These are phyloP conservation scores for Altica lythri DNA, from an alignment of 2,888 invertebrate genomes.

Conservation along the genomic window DNA sequence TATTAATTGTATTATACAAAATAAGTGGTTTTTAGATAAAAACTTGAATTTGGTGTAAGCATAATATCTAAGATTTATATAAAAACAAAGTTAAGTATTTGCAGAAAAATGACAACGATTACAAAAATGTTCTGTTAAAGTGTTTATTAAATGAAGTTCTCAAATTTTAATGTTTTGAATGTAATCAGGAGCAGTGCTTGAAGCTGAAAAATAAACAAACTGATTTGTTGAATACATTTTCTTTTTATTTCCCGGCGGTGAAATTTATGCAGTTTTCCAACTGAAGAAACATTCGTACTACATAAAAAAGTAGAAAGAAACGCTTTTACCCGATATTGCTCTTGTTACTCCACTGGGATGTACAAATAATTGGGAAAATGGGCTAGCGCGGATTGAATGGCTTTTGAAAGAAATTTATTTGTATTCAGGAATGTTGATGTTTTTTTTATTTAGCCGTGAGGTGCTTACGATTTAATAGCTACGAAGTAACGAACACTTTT, in stretches of 20 bases:
- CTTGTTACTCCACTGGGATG: constrained; percentile 28
- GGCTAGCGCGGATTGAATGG: constrained; percentile 26
- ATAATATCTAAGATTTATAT: no score
- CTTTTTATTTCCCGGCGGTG: constrained; percentile 30
- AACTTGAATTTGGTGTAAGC: no score
- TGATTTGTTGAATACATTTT: constrained; percentile 34
- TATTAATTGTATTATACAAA: no score
- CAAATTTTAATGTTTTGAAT: constrained; percentile 4
- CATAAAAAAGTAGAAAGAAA: constrained; percentile 24
- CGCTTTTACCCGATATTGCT: constrained; percentile 30
- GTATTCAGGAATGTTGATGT: constrained; percentile 27
- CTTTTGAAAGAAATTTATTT: constrained; percentile 28
- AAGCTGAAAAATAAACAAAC: constrained; percentile 26
- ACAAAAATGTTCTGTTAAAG: no score
- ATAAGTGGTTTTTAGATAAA: no score
- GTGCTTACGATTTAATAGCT: constrained; percentile 26
- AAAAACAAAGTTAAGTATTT: no score
- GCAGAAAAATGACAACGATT: no score
- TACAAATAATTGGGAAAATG: constrained; percentile 30
- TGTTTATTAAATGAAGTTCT: constrained; percentile 1
- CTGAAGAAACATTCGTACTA: constrained; percentile 30
- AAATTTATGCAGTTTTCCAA: constrained; percentile 36
- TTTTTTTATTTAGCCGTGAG: constrained; percentile 21
- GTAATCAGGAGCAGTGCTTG: constrained; percentile 19
- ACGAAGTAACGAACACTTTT: constrained; percentile 24